Base-by-base conservation (phyloP, 2,888 invertebrate genomes). In the Philhelius pedissequus region DNA sequence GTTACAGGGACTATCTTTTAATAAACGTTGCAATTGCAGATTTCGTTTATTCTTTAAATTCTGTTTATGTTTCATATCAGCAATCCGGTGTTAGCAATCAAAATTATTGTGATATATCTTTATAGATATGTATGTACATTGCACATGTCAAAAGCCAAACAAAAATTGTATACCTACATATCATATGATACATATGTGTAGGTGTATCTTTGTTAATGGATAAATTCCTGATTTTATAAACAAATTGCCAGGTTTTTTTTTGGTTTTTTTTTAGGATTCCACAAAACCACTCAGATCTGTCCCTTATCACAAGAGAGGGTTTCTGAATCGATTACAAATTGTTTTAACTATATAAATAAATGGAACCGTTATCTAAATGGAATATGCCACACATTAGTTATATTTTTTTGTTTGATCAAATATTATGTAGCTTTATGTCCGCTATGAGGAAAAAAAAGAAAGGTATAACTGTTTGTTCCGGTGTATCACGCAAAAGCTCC, bases 401-500 rank as follows among this genome's bases (percentile, higher is more conserved):
- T 18, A 35, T 56, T 20, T 32, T 52, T 13, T n/a, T n/a, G n/a
- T 43, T 18, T 15, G 25, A 56, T 56, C 30, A 27, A 48, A 45
- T 54, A 35, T 56, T 69, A 54, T 54, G 11, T 38, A 40, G 25
- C 52, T 69, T 30, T 27, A 20, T 30, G 58, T 70, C 70, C 56
- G 32, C 25, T 64, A 38, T 30, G 13, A n/a, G n/a, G n/a, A 13
- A 22, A 20, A 56, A 32, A 18, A 5, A 30, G 3, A 54, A 32
- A 56, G 20, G 18, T 60, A 40, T n/a, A 22, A 27, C 38, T 76
- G 56, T 71, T 81, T 66, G 64, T 60, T 81, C 56, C 50, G 70
- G 50, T 66, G 45, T 76, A 38, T 11, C 76, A 81, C 76, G 81
- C 76, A 35, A 81, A 58, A 76, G 25, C 9, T 7, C 58, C 32